Evolutionary conservation across 2,888 invertebrate species (phyloP), one percentile per base, ranked within the genome.

Genomic region (Trissoscelio sp.): DNA sequence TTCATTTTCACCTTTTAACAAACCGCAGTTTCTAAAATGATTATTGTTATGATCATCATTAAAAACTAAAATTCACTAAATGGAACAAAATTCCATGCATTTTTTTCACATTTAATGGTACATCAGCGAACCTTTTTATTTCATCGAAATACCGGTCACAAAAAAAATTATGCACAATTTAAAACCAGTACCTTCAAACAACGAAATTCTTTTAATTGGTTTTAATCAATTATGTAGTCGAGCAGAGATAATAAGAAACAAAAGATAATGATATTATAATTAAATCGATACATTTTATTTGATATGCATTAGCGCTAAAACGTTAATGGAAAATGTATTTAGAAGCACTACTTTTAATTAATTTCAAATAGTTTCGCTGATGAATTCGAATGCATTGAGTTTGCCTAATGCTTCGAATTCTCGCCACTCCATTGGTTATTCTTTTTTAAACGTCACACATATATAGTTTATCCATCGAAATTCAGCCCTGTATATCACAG

Each of bases 1-100:
- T 60, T 60, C 16, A 44, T 60, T 60, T 60, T 60, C 28, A 44
- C 44, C 42, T 16, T 62, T 62, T 62, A 42, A 28, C 44, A 46
- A 62, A 62, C 44, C 28, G 3, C n/a, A 14, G 12, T 39, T 37
- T 4, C 22, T 4, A 42, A 18, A 42, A 57, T 6, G 16, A 57
- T 12, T 39, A 57, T 60, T 24, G n/a, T 39, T 24, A 22, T 42
- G 9, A 60, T 22, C 37, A 3, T 24, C 20, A 20, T 34, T 12
- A 42, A 42, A 14, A 14, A 4, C 14, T 14, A 1, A 12, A 3
- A 42, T 42, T 42, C 14, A n/a, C n/a, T n/a, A n/a, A 16, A 5
- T 14, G 14, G 39, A 12, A 42, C 11, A 39, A 12, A 39, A 12
- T 12, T n/a, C 9, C 12, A n/a, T 12, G 14, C 2, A 39, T 39